phyloP scores from a whole-genome alignment of 2,113 vertebrate species.

The Phyllostomus hastatus region DNA sequence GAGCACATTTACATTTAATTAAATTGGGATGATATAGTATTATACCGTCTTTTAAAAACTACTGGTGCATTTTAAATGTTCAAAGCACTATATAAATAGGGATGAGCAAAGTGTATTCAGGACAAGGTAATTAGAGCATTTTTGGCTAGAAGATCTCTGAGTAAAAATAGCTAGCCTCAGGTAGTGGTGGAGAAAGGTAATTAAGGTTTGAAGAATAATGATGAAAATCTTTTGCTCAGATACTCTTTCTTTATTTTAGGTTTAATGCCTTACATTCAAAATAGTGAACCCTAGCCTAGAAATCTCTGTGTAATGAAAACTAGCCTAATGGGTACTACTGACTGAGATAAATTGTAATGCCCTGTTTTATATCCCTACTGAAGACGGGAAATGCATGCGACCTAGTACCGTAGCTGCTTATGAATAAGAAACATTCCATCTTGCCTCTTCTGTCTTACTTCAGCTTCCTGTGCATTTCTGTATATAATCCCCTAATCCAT shows the following conservation, averaged over 20 bases:
- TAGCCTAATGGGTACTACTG: conserved; percentile 13
- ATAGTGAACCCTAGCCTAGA: conserved; percentile 42
- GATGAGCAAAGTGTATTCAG: conserved; percentile 75
- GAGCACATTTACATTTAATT: conserved; percentile 35
- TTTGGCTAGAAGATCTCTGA: conserved; percentile 56
- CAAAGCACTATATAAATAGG: conserved; percentile 58
- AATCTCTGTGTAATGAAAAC: conserved; percentile 45
- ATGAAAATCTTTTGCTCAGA: conserved; percentile 72
- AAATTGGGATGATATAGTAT: conserved; percentile 37
- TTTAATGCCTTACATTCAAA: conserved; percentile 54
- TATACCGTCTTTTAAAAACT: conserved; percentile 42
- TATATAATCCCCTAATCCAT: neutral
- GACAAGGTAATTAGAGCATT: conserved; percentile 77
- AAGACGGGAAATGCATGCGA: neutral
- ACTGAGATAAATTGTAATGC: conserved; percentile 12
- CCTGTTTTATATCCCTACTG: neutral
- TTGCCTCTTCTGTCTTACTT: conserved; percentile 27
- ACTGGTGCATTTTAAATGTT: conserved; percentile 62
- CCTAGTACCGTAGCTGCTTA: neutral
- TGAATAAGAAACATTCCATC: conserved; percentile 24
- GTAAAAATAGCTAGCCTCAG: conserved; percentile 82
- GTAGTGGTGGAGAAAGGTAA: conserved; percentile 79
- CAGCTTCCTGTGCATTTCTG: neutral
- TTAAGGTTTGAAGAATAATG: conserved; percentile 80
- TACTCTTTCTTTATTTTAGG: conserved; percentile 67